These are phyloP conservation scores for Sceloporus tristichus DNA, from an alignment of 2,113 vertebrate genomes.

Conservation along the genomic window DNA sequence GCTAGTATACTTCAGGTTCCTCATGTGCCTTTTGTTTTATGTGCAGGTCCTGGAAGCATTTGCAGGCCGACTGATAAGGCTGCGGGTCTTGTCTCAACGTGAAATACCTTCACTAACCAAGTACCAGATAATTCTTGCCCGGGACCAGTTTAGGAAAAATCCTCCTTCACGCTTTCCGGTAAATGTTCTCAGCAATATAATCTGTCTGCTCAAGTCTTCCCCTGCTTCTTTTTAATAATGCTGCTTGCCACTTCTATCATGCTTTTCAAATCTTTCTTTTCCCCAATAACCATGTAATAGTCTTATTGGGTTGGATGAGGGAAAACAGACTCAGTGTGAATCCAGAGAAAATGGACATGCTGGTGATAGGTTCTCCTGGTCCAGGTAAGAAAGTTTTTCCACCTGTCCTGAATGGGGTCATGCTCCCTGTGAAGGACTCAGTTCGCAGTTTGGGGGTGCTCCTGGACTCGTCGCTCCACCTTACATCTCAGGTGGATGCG, in stretches of 20 bases:
- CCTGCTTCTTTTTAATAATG: not conserved
- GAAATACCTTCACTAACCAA: conserved; percentile 89
- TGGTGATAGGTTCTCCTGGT: too few relatives aligned
- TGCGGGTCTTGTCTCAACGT: conserved; percentile 80
- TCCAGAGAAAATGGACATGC: too few relatives aligned
- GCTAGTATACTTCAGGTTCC: not conserved
- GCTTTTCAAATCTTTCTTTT: not conserved
- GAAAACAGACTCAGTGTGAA: too few relatives aligned
- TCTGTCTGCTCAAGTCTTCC: not conserved
- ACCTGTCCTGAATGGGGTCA: too few relatives aligned
- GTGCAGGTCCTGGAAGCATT: conserved; percentile 90
- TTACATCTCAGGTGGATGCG: too few relatives aligned
- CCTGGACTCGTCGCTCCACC: too few relatives aligned
- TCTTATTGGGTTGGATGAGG: too few relatives aligned
- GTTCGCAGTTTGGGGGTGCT: too few relatives aligned
- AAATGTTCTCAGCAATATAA: conserved; percentile 10
- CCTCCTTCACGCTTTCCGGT: conserved; percentile 84
- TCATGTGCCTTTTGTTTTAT: conserved; percentile 24
- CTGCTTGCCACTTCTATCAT: too few relatives aligned
- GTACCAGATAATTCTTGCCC: conserved; percentile 93
- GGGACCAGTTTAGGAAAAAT: conserved; percentile 94
- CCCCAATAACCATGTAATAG: not conserved
- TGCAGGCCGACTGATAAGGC: conserved; percentile 84
- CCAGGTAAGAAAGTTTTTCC: too few relatives aligned
- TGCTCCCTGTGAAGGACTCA: too few relatives aligned